Evolutionary conservation across 2,888 invertebrate species (phyloP), one percentile per base, ranked within the genome.

Genomic region (Cerastoderma edule): DNA sequence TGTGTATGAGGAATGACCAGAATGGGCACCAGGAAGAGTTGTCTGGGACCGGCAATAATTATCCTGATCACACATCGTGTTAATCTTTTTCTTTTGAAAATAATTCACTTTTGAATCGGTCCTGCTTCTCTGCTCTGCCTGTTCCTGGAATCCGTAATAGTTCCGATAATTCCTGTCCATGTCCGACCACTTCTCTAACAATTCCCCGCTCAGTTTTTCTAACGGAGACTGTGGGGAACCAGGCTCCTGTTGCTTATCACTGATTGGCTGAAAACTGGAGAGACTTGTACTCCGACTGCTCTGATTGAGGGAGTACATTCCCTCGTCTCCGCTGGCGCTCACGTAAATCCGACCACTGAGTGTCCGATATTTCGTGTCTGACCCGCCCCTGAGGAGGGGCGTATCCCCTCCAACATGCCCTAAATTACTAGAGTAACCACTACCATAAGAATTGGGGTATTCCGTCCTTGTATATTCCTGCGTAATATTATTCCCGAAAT

Each of bases 141-240:
- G 72, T 2, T 83, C 76, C 64, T 83, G 83, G 78, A 86, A 86
- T 39, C 83, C 86, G 69, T 77, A 83, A 72, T 83, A 86, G 74
- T 86, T 86, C 35, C 86, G 78, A 75, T 86, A 86, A 74, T 86
- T 86, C 48, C 79, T 69, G 76, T 86, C 86, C 84, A 86, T 84
- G 53, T 86, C 86, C 53, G 75, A 83, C 79, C 82, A 83, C 69
- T 86, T 86, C 75, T 86, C 86, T 24, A 79, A 73, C 30, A 84
- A 74, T 35, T 83, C 86, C 10, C 83, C 86, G 56, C 75, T 82
- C 50, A 82, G 50, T 35, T 60, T 68, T 66, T 82, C 79, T 28
- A 82, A 53, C 5, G 82, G 79, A 19, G 82, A 79, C 28, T 57
- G 70, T 27, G 77, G 77, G 27, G 57, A 57, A 69, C 46, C 66